Base-by-base conservation (phyloP, 2,113 vertebrate genomes). In the Cheilinus undulatus region DNA sequence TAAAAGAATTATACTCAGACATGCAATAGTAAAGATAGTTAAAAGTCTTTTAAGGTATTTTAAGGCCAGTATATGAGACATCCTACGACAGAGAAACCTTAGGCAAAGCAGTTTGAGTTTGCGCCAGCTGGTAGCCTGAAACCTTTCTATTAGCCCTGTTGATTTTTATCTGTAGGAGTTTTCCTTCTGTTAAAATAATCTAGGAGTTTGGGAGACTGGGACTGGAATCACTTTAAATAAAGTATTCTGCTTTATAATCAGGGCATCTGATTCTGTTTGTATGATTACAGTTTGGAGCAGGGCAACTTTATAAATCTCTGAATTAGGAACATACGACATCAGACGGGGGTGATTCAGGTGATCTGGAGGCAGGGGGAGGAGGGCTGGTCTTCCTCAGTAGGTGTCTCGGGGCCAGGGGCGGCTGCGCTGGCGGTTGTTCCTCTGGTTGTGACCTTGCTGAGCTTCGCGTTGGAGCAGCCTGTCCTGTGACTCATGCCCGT, bases 331-430 rank as follows among this genome's bases (percentile, higher is more conserved):
- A 10, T 54, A 51, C 0, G 7, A 52, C 40, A 32, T 45, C 49
- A 9, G 52, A 36, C 5, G 32, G 57, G 79, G 81, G 69, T 15
- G 78, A n/a, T 52, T 43, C 59, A 0, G 38, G 15, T 63, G 43
- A 30, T 66, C 34, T 62, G 61, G 61, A 60, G 69, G 65, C 60
- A 5, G n/a, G 61, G 34, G 10, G 62, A 23, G 26, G 49, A 26
- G 20, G 45, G 32, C 24, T 26, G 40, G 14, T 8, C 62, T 36
- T 56, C 5, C 19, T 96, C 95, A 98, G 92, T 97, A 97, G 92
- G 94, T 97, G 91, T 98, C 96, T 91, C 96, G 95, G 69, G 97
- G 95, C 96, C 97, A 98, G 72, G 96, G 95, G 73, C 97, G 94
- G 84, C 94, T 95, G 82, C 96, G 95, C 84, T 96, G 97, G 86